Base-by-base conservation (phyloP, 2,797 vertebrate genomes). In the Pempheris klunzingeri region DNA sequence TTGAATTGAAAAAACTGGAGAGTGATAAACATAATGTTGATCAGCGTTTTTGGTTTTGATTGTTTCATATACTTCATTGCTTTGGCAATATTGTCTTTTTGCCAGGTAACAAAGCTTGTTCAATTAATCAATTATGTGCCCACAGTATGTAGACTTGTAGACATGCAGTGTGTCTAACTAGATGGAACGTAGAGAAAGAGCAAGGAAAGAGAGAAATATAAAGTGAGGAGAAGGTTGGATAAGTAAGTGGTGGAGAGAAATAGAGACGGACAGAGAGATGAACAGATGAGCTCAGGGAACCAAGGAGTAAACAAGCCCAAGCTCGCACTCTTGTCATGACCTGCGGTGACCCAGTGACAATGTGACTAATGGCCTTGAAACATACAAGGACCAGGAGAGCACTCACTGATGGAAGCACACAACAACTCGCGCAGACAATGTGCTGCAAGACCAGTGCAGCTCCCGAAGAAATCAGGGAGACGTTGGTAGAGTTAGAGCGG, bases 311-410 rank as follows among this genome's bases (percentile, higher is more conserved):
- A 92, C 90, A 90, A 89, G 87, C 66, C 49, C 32, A 28, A 22
- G 67, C 68, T 74, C 30, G 81, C 74, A 68, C 77, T 84, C 67
- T n/a, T 61, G 80, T 24, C 12, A 0, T 74, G 88, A 90, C 89
- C 87, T 69, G 49, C 2, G 0, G 20, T 82, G 85, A 90, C 86
- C 89, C 73, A 2, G 26, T 87, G 84, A 92, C 87, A 85, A 86
- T 80, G 82, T 89, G 80, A 90, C 89, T 92, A 92, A 92, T 90
- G 81, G 87, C 78, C 70, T 61, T 68, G 76, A 84, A 86, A 87
- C 74, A 74, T 66, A 82, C 77, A 64, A 87, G 77, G 64, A 80
- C 64, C 83, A 74, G 66, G 55, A 73, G 74, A 86, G 58, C 65
- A 54, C 44, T 54, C 7, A 22, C 75, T 73, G 74, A 75, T 71